These are phyloP conservation scores for Dynastes hyllus DNA, from an alignment of 2,888 invertebrate genomes.

Conservation along the genomic window DNA sequence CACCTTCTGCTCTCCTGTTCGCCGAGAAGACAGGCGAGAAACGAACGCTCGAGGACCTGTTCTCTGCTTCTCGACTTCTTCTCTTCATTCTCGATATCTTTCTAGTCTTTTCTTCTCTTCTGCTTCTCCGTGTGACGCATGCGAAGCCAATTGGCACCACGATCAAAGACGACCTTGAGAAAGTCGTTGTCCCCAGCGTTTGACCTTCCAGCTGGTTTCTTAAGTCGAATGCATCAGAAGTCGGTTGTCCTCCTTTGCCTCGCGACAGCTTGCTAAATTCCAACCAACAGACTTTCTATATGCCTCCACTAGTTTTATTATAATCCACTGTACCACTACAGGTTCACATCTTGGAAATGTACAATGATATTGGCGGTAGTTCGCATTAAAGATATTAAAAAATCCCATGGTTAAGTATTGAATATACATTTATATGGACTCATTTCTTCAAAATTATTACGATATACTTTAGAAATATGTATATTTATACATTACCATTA, in stretches of 20 bases:
- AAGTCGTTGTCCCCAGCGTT: constrained; percentile 66
- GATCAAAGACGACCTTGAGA: constrained; percentile 64
- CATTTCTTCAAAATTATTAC: not conserved
- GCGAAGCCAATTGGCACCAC: constrained; percentile 60
- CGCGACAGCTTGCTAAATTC: constrained; percentile 49
- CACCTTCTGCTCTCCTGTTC: constrained; percentile 42
- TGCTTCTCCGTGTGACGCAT: constrained; percentile 41
- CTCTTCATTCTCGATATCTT: constrained; percentile 10
- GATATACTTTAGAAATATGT: no score
- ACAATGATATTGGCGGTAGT: not conserved
- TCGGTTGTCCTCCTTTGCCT: constrained; percentile 53
- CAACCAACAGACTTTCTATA: constrained; percentile 33
- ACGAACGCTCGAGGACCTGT: constrained; percentile 26
- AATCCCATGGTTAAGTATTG: not conserved
- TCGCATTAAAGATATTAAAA: not conserved
- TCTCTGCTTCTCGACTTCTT: not conserved
- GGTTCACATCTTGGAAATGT: not conserved
- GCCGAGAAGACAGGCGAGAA: constrained; percentile 25
- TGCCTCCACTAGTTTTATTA: constrained; percentile 11
- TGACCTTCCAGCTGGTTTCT: constrained; percentile 64
- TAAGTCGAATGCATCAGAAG: constrained; percentile 55
- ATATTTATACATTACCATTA: not conserved
- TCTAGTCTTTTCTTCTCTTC: constrained; percentile 14
- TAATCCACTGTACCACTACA: not conserved
- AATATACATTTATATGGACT: not conserved